Evolutionary conservation across 1,140 invertebrate genomes (phyloP).

Genomic region (Periplaneta americana): DNA sequence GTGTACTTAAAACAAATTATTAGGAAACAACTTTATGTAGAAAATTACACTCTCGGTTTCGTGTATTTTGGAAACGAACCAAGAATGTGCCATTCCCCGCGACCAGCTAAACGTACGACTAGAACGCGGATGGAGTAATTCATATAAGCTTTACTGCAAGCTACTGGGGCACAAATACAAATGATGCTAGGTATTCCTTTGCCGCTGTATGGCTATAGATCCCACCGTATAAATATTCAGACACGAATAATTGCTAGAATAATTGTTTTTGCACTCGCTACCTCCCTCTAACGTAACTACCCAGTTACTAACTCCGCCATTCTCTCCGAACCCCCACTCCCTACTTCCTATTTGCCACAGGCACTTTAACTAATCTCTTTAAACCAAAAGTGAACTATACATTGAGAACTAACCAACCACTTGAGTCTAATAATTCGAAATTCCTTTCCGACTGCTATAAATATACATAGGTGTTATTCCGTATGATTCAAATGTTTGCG

Average conservation of each 20-base stretch:
- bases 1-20: too few relatives aligned
- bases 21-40: too few relatives aligned
- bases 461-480: too few relatives aligned
- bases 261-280: background rate
- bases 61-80: background rate
- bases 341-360: background rate
- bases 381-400: background rate
- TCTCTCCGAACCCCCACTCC: background rate
- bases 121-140: background rate
- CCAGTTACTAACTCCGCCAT: background rate
- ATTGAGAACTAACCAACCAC: too few relatives aligned
- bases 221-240: background rate
- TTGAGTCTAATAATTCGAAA: too few relatives aligned
- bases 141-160: background rate
- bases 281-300: background rate
- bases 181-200: background rate
- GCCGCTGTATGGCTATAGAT: background rate
- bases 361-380: background rate
- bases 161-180: background rate
- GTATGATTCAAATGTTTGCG: too few relatives aligned
- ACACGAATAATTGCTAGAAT: background rate
- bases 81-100: background rate
- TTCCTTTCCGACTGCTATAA: too few relatives aligned
- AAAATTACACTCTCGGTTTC: background rate
- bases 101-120: background rate